Evolutionary conservation across 2,888 invertebrate genomes (phyloP), one percentile per base, ranked within the genome.

Genomic region (Molorchus minor): DNA sequence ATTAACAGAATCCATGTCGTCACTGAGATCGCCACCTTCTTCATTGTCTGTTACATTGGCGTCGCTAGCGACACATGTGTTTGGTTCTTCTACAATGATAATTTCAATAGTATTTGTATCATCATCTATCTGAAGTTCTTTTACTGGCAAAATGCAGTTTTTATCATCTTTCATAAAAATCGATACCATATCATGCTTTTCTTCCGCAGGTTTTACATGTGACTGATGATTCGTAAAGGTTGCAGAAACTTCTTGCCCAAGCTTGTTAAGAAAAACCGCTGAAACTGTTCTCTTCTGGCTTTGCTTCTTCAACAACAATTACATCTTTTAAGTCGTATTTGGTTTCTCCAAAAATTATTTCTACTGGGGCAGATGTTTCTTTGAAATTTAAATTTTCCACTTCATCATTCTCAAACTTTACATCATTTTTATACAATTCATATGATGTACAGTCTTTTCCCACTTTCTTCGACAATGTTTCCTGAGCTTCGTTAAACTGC

Each of bases 211-310:
- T 44, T 16, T 29, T 4, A 4, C 38, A 15, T 38, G 13, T 33
- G 15, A n/a, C 41, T 36, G n/a, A n/a, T 56, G 2, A 10, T 44
- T 45, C 7, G 62, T 64, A 62, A 71, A 73, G 41, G 60, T 58
- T 15, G 74, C 75, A 19, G 69, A 64, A 7, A 75, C 58, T 62
- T 70, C 73, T 2, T 61, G 64, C 2, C 73, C 75, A n/a, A 74
- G 58, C 56, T 75, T 75, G 17, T 65, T 67, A 17, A 74, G 65
- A 56, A 74, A 74, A 0, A n/a, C 71, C 70, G 5, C 64, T 64
- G 52, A 57, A 74, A 36, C 60, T 64, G 1, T 36, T 33, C 10
- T 54, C 15, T 15, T 69, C 58, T 7, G 46, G 45, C 12, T 59
- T 57, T 7, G 56, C 58, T 7, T 68, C 61, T 65, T 74, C 73